A percentile compares a stretch with the other conserved stretches of the same genome.
Evolutionary conservation across 2,888 invertebrate genomes (phyloP).

Genomic region (Leptogaster cylindrica): DNA sequence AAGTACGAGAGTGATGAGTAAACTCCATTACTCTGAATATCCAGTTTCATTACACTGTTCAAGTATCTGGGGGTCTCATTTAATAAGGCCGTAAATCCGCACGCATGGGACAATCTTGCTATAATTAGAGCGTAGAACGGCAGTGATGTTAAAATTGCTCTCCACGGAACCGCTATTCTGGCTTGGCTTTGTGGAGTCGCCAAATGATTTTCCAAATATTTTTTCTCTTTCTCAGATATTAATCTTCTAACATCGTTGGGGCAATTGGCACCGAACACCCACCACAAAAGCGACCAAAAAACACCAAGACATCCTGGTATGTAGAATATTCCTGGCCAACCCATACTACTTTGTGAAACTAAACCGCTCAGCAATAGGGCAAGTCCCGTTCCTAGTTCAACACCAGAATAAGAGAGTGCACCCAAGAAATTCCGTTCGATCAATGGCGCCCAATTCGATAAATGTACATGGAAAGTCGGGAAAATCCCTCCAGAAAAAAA

Average conservation of each 20-base stretch:
- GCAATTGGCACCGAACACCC: slow-evolving; percentile 65
- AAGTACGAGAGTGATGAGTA: slow-evolving; percentile 66
- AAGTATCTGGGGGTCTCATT: slow-evolving; percentile 75
- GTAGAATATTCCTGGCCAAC: slow-evolving; percentile 75
- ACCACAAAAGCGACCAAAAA: slow-evolving; percentile 65
- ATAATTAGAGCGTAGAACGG: slow-evolving; percentile 68
- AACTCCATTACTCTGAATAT: slow-evolving; percentile 66
- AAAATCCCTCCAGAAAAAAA: slow-evolving; percentile 72
- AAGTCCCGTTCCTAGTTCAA: slow-evolving; percentile 71
- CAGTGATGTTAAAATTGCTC: slow-evolving; percentile 67
- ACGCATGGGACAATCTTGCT: slow-evolving; percentile 70
- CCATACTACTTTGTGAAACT: slow-evolving; percentile 65
- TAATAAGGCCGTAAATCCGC: slow-evolving; percentile 75
- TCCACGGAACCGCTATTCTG: slow-evolving; percentile 67
- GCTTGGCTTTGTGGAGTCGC: slow-evolving; percentile 64
- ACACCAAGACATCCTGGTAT: slow-evolving; percentile 65
- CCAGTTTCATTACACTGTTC: slow-evolving; percentile 67
- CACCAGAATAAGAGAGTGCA: slow-evolving; percentile 66
- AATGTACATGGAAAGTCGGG: slow-evolving; percentile 70
- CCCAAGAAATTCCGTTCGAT: slow-evolving; percentile 68
- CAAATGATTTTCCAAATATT: slow-evolving; percentile 67
- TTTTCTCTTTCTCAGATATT: slow-evolving; percentile 66
- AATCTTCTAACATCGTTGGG: slow-evolving; percentile 65
- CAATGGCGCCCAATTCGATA: slow-evolving; percentile 74
- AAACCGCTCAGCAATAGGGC: slow-evolving; percentile 70